Evolutionary conservation across 2,113 vertebrate species (phyloP), one percentile per base, ranked within the genome.

Genomic region (Embiotoca jacksoni): DNA sequence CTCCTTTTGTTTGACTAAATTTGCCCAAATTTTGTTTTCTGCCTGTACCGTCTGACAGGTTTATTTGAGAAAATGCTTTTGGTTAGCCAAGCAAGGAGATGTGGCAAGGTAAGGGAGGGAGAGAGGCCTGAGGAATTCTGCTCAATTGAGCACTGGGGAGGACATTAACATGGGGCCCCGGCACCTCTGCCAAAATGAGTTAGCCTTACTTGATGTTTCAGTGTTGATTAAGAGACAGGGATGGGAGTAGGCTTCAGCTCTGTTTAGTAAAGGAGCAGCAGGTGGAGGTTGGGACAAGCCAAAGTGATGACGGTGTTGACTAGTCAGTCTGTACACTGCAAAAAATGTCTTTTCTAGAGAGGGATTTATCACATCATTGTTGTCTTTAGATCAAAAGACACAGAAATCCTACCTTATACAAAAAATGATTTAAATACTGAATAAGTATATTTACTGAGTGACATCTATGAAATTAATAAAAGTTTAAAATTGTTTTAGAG

Each of bases 221-320:
- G 70, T 75, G 89, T 88, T 89, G 87, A 93, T 91, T 89, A 91
- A 89, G 83, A 91, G 84, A 90, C 86, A 78, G 70, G 70, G 41
- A 77, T 80, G 89, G 84, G 76, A 88, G 88, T 85, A 88, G 87
- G 85, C 65, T 90, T 91, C 84, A 86, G 58, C 67, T 88, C 80
- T 73, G 68, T 83, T 90, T 84, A 84, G 86, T 66, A 32, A 65
- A 41, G 72, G 62, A 82, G 85, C 70, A 90, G 89, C 78, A 88
- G 82, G 73, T 85, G 81, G 68, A 76, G 30, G 63, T 47, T 54
- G 63, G 76, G 81, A 84, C 82, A 79, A 85, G 69, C 68, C 75
- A 82, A 84, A 78, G 78, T 63, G 75, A 81, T 75, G 78, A 88
- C 23, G 73, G 66, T 36, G 61, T 80, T 77, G 67, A 75, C 58